A percentile compares a stretch with the other conserved stretches of the same genome.
Evolutionary conservation across 2,888 invertebrate genomes (phyloP).

Genomic region (Zonitis immaculata): DNA sequence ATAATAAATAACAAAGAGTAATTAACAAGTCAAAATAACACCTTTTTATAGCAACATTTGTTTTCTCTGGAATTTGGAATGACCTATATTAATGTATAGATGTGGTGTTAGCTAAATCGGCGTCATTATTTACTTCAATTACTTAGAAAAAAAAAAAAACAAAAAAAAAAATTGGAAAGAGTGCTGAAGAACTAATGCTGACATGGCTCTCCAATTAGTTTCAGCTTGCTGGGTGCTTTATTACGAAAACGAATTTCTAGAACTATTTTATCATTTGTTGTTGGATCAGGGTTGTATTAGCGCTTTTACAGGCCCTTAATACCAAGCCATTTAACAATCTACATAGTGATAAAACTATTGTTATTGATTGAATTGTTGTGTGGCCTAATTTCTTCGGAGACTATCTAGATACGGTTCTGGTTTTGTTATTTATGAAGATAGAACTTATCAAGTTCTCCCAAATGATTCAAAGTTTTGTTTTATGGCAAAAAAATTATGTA

Average conservation of each 20-base stretch:
- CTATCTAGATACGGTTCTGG: too few species aligned
- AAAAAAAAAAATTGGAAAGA: not conserved
- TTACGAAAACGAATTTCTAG: not conserved
- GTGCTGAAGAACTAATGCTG: conserved; percentile 34
- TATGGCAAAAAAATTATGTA: too few species aligned
- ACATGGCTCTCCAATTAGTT: conserved; percentile 39
- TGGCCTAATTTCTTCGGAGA: too few species aligned
- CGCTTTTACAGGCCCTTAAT: too few species aligned
- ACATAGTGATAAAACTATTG: too few species aligned
- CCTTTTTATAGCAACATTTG: conserved; percentile 35
- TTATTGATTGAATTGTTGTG: too few species aligned
- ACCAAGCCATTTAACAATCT: too few species aligned
- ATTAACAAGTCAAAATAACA: conserved; percentile 35
- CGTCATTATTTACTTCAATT: conserved; percentile 37
- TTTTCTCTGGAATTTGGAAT: conserved; percentile 20
- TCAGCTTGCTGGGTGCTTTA: conserved; percentile 31
- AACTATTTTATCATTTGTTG: too few species aligned
- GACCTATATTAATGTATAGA: conserved; percentile 27
- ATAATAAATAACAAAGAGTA: conserved; percentile 4
- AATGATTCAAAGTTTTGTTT: too few species aligned
- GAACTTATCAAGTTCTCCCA: not conserved
- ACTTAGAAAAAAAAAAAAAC: not conserved
- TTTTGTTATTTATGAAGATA: too few species aligned
- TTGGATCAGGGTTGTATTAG: too few species aligned
- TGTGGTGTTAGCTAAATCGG: conserved; percentile 38